A percentile compares a stretch with the other conserved stretches of the same genome.
Conservation (phyloP, 2,888 invertebrate species). For the Tipula lateralis region DNA sequence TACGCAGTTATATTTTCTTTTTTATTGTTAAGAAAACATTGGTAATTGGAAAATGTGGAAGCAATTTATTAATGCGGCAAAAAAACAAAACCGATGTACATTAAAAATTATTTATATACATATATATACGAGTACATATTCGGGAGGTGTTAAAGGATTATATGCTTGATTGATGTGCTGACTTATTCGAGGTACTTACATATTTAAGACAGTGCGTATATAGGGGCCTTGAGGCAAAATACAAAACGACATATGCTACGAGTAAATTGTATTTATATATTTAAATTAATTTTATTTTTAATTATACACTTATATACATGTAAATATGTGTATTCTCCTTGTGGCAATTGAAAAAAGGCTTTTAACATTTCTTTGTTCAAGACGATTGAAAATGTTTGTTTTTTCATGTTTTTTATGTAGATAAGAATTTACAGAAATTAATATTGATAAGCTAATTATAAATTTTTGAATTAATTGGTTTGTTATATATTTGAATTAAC, state of each 20-base stretch:
- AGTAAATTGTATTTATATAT: neutral
- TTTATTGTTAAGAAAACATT: neutral
- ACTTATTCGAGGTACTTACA: neutral
- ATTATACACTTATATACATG: neutral
- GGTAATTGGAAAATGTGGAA: neutral
- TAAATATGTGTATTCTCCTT: neutral
- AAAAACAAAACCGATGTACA: neutral
- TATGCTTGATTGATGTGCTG: neutral
- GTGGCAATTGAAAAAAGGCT: neutral
- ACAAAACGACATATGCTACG: neutral
- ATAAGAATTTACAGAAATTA: neutral
- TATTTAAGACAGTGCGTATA: no score
- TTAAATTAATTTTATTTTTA: neutral
- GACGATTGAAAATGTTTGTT: neutral
- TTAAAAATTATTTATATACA: neutral
- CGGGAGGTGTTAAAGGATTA: neutral
- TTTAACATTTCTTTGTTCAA: neutral
- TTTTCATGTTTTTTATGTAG: neutral
- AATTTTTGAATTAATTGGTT: neutral
- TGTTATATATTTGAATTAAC: neutral
- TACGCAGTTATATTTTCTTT: neutral
- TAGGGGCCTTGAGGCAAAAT: neutral
- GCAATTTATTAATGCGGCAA: neutral
- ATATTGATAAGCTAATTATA: neutral
- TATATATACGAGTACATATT: neutral